A percentile compares a stretch with the other conserved stretches of the same genome.
These are phyloP conservation scores for Torymus texanus DNA, from an alignment of 2,888 invertebrate species.

Conservation along the genomic window DNA sequence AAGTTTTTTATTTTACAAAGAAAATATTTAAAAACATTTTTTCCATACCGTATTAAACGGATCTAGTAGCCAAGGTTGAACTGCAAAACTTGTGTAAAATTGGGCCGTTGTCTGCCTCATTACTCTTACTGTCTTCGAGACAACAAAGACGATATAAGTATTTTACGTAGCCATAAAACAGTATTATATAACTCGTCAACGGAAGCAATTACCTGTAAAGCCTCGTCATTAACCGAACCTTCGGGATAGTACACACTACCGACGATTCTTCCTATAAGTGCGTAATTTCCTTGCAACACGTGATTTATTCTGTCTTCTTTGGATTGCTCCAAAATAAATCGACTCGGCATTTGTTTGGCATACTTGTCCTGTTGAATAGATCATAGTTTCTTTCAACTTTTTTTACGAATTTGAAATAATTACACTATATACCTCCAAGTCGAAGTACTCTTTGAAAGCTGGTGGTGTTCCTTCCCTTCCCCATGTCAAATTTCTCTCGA, in stretches of 20 bases:
- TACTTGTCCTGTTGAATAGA: conserved; percentile 62
- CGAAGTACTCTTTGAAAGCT: conserved; percentile 64
- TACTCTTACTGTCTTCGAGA: conserved; percentile 63
- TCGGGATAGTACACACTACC: conserved; percentile 67
- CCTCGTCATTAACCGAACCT: conserved; percentile 59
- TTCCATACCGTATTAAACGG: conserved; percentile 67
- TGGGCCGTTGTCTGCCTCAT: conserved; percentile 65
- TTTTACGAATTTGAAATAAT: neutral
- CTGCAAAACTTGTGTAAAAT: conserved; percentile 65
- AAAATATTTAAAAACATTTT: conserved; percentile 4
- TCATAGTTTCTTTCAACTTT: conserved; percentile 3
- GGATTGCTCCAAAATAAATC: conserved; percentile 57
- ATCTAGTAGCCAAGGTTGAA: conserved; percentile 68
- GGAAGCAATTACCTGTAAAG: conserved; percentile 61
- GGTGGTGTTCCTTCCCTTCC: conserved; percentile 63
- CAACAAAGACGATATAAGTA: neutral
- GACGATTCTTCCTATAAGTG: conserved; percentile 65
- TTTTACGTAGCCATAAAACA: no score
- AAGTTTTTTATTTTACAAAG: no score
- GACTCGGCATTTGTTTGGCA: conserved; percentile 58
- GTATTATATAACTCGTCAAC: no score
- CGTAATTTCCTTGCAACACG: conserved; percentile 65
- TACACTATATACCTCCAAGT: conserved; percentile 59
- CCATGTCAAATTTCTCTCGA: conserved; percentile 68
- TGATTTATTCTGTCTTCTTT: conserved; percentile 56